Base-by-base conservation (phyloP, 2,113 vertebrate genomes). In the Mesoclemmys tuberculata region DNA sequence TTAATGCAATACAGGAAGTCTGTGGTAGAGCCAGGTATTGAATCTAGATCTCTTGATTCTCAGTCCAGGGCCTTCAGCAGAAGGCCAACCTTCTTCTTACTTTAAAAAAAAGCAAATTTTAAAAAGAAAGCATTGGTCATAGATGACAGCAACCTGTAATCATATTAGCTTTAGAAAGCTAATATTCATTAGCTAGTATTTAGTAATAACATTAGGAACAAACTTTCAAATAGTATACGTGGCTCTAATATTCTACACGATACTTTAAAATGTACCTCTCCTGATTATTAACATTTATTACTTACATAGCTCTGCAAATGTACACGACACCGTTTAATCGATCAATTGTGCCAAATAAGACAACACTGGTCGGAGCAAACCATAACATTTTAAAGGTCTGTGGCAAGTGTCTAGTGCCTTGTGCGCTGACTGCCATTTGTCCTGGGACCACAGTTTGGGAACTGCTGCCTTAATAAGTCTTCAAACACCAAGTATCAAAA, bases 401-500 rank as follows among this genome's bases (percentile, higher is more conserved):
- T 49, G 92, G 48, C 92, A 92, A 77, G 22, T 92, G 46, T 14
- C 54, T 82, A 87, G 19, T 5, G 7, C 19, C n/a, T 71, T 38
- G 64, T 81, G 4, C 3, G 87, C 82, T 81, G 85, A 44, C 12
- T 90, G n/a, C 52, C 88, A 89, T 13, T 0, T 0, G 77, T 49
- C n/a, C 85, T 75, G 93, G 84, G 80, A 74, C 10, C 9, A 35
- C 14, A 92, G 82, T 87, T 91, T 81, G 77, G 71, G 90, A 93
- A 85, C 48, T 68, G 64, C 11, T 82, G 2, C 71, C 48, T 91
- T 90, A 81, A 95, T 71, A 71, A 95, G 79, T 85, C 29, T 92
- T 84, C 52, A 86, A 56, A 31, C 48, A 94, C 31, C 77, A 77
- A 86, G 74, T 94, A 86, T 93, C 14, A 93, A 94, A 95, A 85